Conservation (phyloP, 2,797 vertebrate species). For the Moxostoma hubbsi region DNA sequence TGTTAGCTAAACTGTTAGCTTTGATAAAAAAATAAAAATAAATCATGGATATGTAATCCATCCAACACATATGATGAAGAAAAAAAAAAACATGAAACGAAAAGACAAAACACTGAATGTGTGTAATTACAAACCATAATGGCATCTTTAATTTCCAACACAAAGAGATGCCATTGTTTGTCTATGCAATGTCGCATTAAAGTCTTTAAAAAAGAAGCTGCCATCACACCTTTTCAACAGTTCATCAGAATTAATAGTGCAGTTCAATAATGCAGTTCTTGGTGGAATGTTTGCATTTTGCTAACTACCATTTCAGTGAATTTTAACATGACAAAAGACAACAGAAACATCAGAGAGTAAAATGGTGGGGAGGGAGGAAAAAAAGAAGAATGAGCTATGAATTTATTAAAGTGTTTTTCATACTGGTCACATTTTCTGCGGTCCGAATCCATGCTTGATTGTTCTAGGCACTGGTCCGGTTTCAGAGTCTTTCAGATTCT, state of each 20-base stretch:
- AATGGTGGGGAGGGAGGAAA: neutral
- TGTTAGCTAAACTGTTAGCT: too few relatives aligned
- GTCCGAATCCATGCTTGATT: too few relatives aligned
- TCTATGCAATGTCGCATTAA: neutral
- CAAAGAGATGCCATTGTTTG: neutral
- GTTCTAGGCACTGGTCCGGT: too few relatives aligned
- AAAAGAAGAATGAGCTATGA: slow-evolving; percentile 7
- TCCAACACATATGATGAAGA: neutral
- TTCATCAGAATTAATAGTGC: neutral
- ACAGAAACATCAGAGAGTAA: slow-evolving; percentile 14
- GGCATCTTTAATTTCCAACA: slow-evolving; percentile 3
- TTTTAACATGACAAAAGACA: neutral
- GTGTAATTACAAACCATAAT: neutral
- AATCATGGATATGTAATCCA: too few relatives aligned
- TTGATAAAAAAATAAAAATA: neutral
- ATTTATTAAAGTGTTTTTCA: neutral
- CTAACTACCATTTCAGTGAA: neutral
- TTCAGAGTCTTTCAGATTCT: too few relatives aligned
- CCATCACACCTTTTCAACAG: neutral
- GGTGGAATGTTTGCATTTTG: neutral
- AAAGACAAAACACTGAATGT: neutral
- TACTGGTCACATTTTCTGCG: too few relatives aligned
- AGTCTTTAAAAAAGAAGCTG: neutral
- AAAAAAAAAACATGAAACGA: too few relatives aligned
- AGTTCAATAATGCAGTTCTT: too few relatives aligned